Evolutionary conservation across 2,888 invertebrate genomes (phyloP), one percentile per base, ranked within the genome.

Genomic region (Fragum sueziense): DNA sequence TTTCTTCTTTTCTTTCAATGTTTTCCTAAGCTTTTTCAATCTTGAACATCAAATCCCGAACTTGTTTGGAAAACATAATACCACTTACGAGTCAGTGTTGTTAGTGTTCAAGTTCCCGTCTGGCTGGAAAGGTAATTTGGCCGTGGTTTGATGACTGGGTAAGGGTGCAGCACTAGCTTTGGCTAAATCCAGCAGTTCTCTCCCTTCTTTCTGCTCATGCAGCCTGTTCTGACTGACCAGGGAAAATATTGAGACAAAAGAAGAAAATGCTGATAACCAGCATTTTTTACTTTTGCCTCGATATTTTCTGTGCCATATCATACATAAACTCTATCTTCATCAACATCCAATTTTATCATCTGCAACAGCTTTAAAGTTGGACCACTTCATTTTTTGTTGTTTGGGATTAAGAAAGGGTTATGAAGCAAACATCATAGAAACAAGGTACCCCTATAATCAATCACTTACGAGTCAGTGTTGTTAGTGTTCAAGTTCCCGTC

Each of bases 151-250:
- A 20, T 65, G 65, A 41, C 41, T 41, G 17, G 74, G 62, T 11
- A 84, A 54, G n/a, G 79, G 33, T 1, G 81, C 79, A 20, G 81
- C 81, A 72, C 59, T 79, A n/a, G 81, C 84, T 37, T 84, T 84
- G 22, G 70, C 74, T 17, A 84, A 47, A 33, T 84, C 81, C 0
- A 79, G 57, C 4, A 76, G 34, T 72, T 84, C 84, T 54, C 84
- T 47, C 37, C 69, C 70, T 34, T 80, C 80, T 29, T 54, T 65
- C 41, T 47, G 68, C 22, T 80, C 80, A 65, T 65, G 61, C 11
- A 31, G n/a, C 37, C 62, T 51, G 25, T 72, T 59, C 31, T 59
- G 71, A 72, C 47, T 72, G 37, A 74, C 75, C 52, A 71, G 79
- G 27, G 74, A 75, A 25, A 77, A 31, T n/a, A n/a, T n/a, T n/a